Evolutionary conservation across 2,888 invertebrate genomes (phyloP).

Genomic region (Plagiodera versicolora): DNA sequence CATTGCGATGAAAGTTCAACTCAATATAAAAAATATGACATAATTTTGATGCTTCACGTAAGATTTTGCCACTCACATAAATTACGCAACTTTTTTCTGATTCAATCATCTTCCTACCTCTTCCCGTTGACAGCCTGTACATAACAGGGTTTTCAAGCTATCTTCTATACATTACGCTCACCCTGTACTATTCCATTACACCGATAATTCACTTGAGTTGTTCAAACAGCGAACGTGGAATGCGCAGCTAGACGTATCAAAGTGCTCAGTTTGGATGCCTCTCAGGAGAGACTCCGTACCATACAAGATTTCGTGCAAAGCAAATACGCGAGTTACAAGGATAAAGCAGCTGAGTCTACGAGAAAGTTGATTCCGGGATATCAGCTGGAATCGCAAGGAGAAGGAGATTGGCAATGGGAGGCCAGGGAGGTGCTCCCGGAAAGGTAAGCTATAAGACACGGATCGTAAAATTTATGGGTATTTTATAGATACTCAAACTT

Average conservation of each 20-base stretch:
- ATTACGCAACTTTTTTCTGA: too few relatives aligned
- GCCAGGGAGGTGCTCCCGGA: background rate
- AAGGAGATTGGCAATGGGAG: conserved; percentile 11
- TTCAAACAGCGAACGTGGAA: conserved; percentile 1
- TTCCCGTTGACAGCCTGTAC: too few relatives aligned
- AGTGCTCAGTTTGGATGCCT: conserved; percentile 24
- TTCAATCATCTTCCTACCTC: too few relatives aligned
- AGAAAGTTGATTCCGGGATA: conserved; percentile 12
- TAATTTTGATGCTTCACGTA: too few relatives aligned
- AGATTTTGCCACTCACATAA: too few relatives aligned
- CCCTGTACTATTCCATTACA: too few relatives aligned
- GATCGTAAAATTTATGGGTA: background rate
- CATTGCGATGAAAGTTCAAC: too few relatives aligned
- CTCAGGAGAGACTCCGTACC: conserved; percentile 22
- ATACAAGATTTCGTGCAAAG: conserved; percentile 21
- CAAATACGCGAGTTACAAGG: conserved; percentile 26
- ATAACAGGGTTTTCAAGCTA: too few relatives aligned
- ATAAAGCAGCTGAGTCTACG: conserved; percentile 18
- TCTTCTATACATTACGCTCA: too few relatives aligned
- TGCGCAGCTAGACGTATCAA: conserved; percentile 25
- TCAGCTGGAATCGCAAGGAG: conserved; percentile 14
- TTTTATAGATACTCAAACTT: too few relatives aligned
- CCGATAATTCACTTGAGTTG: conserved; percentile 8
- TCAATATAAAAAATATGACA: too few relatives aligned
- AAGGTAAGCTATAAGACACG: conserved; percentile 12